Evolutionary conservation across 2,113 vertebrate genomes (phyloP).

Genomic region (Cryptotis parvus): DNA sequence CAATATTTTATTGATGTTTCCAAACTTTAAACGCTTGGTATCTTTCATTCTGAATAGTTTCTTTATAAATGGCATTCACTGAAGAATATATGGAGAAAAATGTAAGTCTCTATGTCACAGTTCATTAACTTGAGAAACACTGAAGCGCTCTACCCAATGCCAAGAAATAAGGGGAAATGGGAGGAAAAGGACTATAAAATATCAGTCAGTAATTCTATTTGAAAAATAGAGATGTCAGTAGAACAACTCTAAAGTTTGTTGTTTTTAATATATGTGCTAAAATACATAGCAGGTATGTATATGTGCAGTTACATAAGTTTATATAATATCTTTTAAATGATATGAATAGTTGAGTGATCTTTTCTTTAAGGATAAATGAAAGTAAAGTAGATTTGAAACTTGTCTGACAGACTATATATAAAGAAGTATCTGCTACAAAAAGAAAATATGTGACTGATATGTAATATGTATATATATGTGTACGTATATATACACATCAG

Average conservation of each 20-base stretch:
- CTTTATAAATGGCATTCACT: not conserved
- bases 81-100: not conserved
- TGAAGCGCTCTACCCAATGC: not conserved
- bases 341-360: not conserved
- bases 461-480: too few relatives aligned
- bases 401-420: not conserved
- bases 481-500: too few relatives aligned
- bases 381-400: not conserved
- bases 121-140: not conserved
- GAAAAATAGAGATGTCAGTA: not conserved
- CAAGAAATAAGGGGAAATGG: not conserved
- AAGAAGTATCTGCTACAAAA: not conserved
- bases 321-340: not conserved
- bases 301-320: not conserved
- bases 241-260: not conserved
- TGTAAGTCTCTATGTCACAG: not conserved
- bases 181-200: not conserved
- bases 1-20: not conserved
- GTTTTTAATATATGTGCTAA: not conserved
- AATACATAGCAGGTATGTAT: not conserved
- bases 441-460: not conserved
- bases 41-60: slow-evolving; percentile 5
- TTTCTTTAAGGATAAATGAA: not conserved
- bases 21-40: not conserved
- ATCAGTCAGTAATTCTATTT: not conserved